Evolutionary conservation across 1,140 invertebrate species (phyloP).

Genomic region (Drosophila orosa): DNA sequence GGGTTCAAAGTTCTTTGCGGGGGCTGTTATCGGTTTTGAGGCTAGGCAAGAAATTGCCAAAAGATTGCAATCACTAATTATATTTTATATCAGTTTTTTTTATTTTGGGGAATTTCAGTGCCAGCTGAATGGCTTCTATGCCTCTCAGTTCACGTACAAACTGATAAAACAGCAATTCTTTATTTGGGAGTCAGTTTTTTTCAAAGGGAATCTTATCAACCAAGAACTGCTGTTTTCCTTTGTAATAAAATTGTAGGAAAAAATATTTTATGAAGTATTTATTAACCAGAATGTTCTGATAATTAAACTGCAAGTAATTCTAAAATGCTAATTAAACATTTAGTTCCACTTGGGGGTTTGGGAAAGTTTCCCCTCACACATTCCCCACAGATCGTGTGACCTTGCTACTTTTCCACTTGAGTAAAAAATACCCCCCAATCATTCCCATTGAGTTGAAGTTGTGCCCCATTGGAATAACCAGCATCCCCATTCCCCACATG

Average conservation of each 20-base stretch:
- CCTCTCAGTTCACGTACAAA: neutral
- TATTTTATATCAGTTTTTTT: neutral
- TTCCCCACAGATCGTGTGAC: neutral
- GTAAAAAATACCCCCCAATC: neutral
- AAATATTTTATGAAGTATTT: neutral
- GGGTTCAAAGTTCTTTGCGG: conserved; percentile 32
- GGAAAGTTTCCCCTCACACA: neutral
- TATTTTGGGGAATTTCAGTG: conserved; percentile 9
- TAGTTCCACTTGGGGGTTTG: neutral
- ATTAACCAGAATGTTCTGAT: neutral
- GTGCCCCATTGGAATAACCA: neutral
- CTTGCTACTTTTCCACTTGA: neutral
- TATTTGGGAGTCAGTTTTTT: neutral
- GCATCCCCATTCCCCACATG: neutral
- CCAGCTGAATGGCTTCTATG: neutral
- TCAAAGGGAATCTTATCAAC: neutral
- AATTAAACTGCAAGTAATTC: neutral
- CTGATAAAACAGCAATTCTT: neutral
- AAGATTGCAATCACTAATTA: conserved; percentile 18
- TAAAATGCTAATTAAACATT: neutral
- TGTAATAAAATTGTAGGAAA: neutral
- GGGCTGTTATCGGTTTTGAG: conserved; percentile 11
- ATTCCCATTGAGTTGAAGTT: neutral
- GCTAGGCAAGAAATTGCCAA: neutral
- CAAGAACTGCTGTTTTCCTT: neutral